These are phyloP conservation scores for Lepidochitona cinerea DNA, from an alignment of 2,888 invertebrate species.

Conservation along the genomic window DNA sequence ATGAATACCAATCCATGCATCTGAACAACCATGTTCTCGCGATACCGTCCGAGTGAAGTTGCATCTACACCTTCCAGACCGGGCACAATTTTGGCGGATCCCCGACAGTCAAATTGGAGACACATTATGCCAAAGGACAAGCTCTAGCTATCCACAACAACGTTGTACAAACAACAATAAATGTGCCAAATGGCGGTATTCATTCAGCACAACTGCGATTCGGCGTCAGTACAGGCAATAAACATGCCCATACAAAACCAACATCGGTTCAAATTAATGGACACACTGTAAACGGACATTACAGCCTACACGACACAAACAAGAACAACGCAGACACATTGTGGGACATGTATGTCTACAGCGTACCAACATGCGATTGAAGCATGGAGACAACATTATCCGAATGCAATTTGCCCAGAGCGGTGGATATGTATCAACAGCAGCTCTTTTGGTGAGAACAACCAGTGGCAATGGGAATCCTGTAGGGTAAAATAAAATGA, in stretches of 20 bases:
- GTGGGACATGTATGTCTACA: neutral
- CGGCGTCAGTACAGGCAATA: neutral
- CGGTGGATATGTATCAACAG: neutral
- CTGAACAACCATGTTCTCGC: neutral
- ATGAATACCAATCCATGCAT: neutral
- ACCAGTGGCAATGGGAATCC: no score
- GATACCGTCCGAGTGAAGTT: neutral
- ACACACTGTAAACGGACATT: neutral
- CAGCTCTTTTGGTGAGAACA: neutral
- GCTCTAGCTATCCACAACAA: neutral
- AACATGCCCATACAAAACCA: neutral
- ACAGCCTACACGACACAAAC: neutral
- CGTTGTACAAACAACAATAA: neutral
- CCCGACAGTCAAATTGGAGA: neutral
- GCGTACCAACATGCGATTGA: neutral
- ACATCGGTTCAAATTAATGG: neutral
- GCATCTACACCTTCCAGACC: slow-evolving; percentile 6
- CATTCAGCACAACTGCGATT: neutral
- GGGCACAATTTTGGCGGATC: neutral
- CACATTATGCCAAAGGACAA: neutral
- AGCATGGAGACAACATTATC: neutral
- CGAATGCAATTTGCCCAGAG: neutral
- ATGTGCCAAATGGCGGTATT: neutral
- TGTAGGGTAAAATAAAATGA: no score
- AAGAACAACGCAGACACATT: neutral